Base-by-base conservation (phyloP, 2,888 invertebrate genomes). In the Muscina levida region DNA sequence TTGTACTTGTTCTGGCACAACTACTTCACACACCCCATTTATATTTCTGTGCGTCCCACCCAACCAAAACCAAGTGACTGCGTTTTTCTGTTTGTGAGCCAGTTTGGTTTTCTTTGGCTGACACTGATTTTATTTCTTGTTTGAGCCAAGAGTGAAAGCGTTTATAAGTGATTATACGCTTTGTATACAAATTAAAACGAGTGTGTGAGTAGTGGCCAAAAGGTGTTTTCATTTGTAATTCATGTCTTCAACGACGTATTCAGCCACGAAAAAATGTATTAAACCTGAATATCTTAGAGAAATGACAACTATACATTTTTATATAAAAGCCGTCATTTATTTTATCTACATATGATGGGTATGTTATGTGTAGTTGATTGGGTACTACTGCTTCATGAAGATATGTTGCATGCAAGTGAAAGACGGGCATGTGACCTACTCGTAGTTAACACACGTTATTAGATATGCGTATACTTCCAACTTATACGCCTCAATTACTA, bases 81-180 rank as follows among this genome's bases (percentile, higher is more conserved):
- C 13, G 17, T 76, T 3, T 31, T 3, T 31, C 31, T 31, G 31
- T 31, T 31, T 31, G 3, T 3, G 31, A 31, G 31, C 31, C 31
- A 31, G 8, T 31, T 3, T 10, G 11, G 22, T 22, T 10, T 51
- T 3, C 51, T 57, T 62, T 62, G 68, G 66, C 42, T 73, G 77
- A 57, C 68, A 76, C 57, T 77, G 70, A 73, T 73, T 80, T 80
- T 51, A 48, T 66, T 19, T 73, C 77, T 80, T 51, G 57, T 66
- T 19, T 73, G 44, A 71, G 59, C 53, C 56, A 75, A 56, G 71
- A 77, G 77, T 81, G 81, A 81, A 81, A 81, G 77, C 74, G 74
- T 72, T 72, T 72, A 57, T 72, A 72, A 74, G 66, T 68, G 72
- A 72, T 81, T 77, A 73, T 74, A 53, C 56, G 57, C 46, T 46